phyloP scores from a whole-genome alignment of 2,113 vertebrate genomes.

The Lepus americanus region DNA sequence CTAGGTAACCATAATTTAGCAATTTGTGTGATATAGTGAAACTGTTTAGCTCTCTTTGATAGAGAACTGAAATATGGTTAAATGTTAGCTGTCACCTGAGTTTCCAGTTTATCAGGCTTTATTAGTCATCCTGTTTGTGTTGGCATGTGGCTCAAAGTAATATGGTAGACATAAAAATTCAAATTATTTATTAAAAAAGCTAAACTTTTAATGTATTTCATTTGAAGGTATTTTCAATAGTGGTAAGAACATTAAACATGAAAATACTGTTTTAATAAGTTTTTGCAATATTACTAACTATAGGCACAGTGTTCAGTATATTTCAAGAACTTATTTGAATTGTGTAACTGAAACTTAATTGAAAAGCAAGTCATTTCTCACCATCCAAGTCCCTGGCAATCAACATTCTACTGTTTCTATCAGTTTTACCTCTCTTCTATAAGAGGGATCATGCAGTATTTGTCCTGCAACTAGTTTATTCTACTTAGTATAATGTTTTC shows the following conservation, averaged over 20 bases:
- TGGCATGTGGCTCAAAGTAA: conserved; percentile 5
- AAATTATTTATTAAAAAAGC: conserved; percentile 55
- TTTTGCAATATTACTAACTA: neutral
- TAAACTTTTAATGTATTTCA: neutral
- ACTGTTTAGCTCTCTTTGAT: conserved; percentile 63
- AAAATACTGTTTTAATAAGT: neutral
- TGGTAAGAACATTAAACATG: neutral
- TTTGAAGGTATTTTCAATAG: neutral
- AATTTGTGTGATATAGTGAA: conserved; percentile 61
- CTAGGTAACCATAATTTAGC: conserved; percentile 64
- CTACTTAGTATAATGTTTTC: neutral
- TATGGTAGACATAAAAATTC: neutral
- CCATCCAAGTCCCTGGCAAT: neutral
- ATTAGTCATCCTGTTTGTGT: conserved; percentile 35
- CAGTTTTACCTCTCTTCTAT: neutral
- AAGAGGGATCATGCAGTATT: neutral
- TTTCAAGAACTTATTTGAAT: neutral
- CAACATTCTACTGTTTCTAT: neutral
- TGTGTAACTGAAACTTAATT: neutral
- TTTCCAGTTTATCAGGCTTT: conserved; percentile 32
- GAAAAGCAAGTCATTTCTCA: neutral
- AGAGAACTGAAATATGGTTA: conserved; percentile 52
- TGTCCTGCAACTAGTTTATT: neutral
- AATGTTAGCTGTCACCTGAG: conserved; percentile 6
- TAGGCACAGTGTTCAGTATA: neutral